These are phyloP conservation scores for Trachops cirrhosus DNA, from an alignment of 2,797 vertebrate genomes.

Conservation along the genomic window DNA sequence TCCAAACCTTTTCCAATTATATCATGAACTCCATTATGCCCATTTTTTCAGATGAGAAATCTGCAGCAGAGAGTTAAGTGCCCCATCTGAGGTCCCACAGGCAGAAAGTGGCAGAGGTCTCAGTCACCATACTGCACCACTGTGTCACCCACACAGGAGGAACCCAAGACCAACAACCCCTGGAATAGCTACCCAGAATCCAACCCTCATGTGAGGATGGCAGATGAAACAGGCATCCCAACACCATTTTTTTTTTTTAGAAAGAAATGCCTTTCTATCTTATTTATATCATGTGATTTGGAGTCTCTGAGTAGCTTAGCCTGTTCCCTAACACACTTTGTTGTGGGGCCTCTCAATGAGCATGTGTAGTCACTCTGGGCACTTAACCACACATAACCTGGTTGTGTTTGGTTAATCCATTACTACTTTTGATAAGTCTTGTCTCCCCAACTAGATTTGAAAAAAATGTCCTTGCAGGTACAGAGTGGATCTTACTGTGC, in stretches of 20 bases:
- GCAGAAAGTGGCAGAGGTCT: background rate
- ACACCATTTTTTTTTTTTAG: background rate
- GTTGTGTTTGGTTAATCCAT: background rate
- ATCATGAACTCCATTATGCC: background rate
- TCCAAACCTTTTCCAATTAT: background rate
- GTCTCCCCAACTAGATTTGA: background rate
- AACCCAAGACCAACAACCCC: background rate
- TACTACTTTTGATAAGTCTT: background rate
- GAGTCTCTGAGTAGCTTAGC: background rate
- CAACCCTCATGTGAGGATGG: background rate
- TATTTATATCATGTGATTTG: background rate
- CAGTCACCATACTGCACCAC: too few species aligned
- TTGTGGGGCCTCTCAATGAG: background rate
- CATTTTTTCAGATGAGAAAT: background rate
- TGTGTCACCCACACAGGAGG: background rate
- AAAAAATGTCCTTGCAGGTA: background rate
- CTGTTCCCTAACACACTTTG: background rate
- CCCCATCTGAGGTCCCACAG: background rate
- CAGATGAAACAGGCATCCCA: background rate
- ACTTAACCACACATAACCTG: background rate
- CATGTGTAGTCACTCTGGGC: rapidly evolving
- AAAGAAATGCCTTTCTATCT: background rate
- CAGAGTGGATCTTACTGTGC: background rate
- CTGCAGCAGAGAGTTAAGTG: background rate
- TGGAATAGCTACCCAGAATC: background rate